A percentile compares a stretch with the other conserved stretches of the same genome.
phyloP scores from a whole-genome alignment of 2,113 vertebrate species.

The Kryptolebias marmoratus region DNA sequence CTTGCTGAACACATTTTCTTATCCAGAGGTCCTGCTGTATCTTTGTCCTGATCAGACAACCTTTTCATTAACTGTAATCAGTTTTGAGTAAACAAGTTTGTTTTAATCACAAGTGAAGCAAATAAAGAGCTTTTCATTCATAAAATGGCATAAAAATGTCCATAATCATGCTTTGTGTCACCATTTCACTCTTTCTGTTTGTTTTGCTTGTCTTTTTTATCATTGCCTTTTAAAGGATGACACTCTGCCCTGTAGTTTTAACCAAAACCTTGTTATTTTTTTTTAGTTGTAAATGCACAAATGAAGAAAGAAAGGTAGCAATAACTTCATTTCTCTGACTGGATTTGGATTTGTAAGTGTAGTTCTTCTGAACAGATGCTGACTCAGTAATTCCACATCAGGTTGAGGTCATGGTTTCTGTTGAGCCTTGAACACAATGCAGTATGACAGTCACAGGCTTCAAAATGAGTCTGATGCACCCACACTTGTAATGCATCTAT shows the following conservation, averaged over 20 bases:
- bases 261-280: too few species aligned
- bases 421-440: constrained; percentile 48
- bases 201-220: too few species aligned
- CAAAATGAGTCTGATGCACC: neutral
- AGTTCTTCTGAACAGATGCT: neutral
- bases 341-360: constrained; percentile 18
- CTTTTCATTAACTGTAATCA: neutral
- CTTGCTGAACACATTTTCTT: neutral
- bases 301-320: too few species aligned
- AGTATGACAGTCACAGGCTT: constrained; percentile 23
- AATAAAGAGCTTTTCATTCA: neutral
- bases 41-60: constrained; percentile 14
- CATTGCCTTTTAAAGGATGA: too few species aligned
- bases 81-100: constrained; percentile 34
- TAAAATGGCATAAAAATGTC: too few species aligned
- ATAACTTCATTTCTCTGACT: neutral
- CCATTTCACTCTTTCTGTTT: too few species aligned
- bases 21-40: neutral
- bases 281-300: too few species aligned
- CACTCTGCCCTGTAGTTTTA: too few species aligned
- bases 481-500: neutral
- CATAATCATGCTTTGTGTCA: too few species aligned
- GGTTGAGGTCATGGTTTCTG: constrained; percentile 59
- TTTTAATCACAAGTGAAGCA: constrained; percentile 28
- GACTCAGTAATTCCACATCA: constrained; percentile 31